phyloP scores from a whole-genome alignment of 2,113 vertebrate genomes.

The Rynchops niger region DNA sequence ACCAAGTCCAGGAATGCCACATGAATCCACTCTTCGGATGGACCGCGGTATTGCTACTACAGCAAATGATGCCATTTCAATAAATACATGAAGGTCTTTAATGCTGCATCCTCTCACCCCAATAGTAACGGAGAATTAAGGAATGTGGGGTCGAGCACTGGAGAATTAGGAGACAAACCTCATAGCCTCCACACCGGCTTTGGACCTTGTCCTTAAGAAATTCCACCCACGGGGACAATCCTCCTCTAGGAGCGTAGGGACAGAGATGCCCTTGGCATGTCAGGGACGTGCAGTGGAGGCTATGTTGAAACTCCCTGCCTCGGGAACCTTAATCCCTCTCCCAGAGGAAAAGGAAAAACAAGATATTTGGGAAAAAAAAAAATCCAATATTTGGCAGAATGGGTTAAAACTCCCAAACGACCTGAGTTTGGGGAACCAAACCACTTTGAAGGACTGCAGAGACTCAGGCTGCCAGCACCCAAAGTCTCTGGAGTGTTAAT shows the following conservation, averaged over 20 bases:
- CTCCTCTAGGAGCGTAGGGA: accelerated
- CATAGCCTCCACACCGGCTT: too few species aligned
- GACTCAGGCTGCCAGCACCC: not conserved
- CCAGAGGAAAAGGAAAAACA: not conserved
- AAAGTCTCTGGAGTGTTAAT: not conserved
- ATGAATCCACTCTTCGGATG: not conserved
- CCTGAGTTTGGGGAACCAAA: not conserved
- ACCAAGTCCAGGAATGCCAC: not conserved
- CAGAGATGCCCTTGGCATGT: not conserved
- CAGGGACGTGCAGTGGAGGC: accelerated
- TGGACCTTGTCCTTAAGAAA: not conserved
- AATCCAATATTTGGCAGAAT: accelerated
- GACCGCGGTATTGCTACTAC: accelerated
- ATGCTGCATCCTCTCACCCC: not conserved
- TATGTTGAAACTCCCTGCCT: not conserved
- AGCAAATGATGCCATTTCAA: not conserved
- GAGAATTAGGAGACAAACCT: not conserved
- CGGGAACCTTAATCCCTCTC: not conserved
- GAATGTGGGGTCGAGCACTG: accelerated
- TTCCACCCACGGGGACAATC: not conserved
- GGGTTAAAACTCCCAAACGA: not conserved
- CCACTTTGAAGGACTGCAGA: not conserved
- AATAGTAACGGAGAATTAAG: not conserved
- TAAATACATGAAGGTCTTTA: not conserved
- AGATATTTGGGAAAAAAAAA: accelerated